A percentile compares a stretch with the other conserved stretches of the same genome.
phyloP scores from a whole-genome alignment of 2,797 vertebrate species.

The Bryconaethiops microstoma region DNA sequence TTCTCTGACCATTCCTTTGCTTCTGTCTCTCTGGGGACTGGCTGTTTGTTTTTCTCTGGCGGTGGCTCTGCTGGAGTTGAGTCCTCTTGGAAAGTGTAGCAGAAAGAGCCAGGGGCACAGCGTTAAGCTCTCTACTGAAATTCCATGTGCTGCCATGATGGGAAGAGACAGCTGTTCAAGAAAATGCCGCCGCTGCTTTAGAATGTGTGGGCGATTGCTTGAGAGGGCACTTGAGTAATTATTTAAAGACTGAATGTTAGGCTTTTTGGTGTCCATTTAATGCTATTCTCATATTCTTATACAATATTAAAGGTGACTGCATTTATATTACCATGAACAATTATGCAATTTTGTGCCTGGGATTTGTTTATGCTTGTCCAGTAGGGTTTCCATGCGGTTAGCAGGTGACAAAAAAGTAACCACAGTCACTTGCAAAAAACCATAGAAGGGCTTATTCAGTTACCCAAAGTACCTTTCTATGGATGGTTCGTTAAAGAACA shows the following conservation, averaged over 20 bases:
- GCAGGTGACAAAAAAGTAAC: neutral
- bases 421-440: no score
- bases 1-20: conserved; percentile 18
- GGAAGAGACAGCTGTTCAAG: conserved; percentile 48
- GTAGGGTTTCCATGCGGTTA: neutral
- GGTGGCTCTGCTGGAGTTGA: conserved; percentile 28
- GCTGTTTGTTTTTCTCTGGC: conserved; percentile 46
- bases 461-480: no score
- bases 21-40: conserved; percentile 15
- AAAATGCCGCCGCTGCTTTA: conserved; percentile 33
- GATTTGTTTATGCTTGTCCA: neutral
- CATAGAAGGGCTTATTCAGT: neutral
- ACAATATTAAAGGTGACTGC: neutral
- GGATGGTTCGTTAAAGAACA: no score
- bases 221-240: conserved; percentile 34
- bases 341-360: conserved; percentile 4
- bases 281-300: conserved; percentile 8
- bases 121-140: conserved; percentile 30
- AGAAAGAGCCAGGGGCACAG: conserved; percentile 30
- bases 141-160: conserved; percentile 31
- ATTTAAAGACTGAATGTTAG: conserved; percentile 21
- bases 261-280: conserved; percentile 7
- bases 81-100: conserved; percentile 41
- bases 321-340: neutral
- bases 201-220: conserved; percentile 35